Base-by-base conservation (phyloP, 2,888 invertebrate species). In the Dryobotodes eremita region DNA sequence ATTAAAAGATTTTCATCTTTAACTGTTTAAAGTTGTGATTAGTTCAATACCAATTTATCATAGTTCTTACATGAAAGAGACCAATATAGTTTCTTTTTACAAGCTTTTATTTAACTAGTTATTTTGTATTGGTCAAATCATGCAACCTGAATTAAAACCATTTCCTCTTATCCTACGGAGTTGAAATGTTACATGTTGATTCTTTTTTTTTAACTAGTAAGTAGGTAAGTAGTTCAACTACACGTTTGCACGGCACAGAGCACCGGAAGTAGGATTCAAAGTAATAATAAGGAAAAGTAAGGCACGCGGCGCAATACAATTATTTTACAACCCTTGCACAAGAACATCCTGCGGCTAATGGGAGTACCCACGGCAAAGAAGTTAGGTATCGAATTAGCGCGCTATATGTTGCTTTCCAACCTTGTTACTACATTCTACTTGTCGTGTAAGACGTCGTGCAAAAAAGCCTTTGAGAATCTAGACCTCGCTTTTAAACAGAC, bases 331-430 rank as follows among this genome's bases (percentile, higher is more conserved):
- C 31, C 48, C 62, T 66, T 46, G 50, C 62, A 46, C 71, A 5
- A 46, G 46, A 48, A 61, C 36, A 55, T 46, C 53, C 20, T n/a
- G 57, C n/a, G 46, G 17, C 62, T 71, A 75, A 68, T 59, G 68
- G 62, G 46, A 74, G 71, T 71, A 71, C 36, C 59, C 55, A 26
- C 61, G 36, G 17, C 61, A 77, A 73, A 73, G 31, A 73, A 76
- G 31, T 76, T 73, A 42, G 42, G 42, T 42, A 86, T 71, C 50
- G 72, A 74, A 83, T 77, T 68, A 77, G 17, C 36, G 46, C 15
- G 42, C 31, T 36, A 61, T 26, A 72, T 26, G 31, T 61, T 50
- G 57, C 65, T 36, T 50, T 61, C 36, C 71, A 3, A 64, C 46
- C 31, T 66, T 73, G 57, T 64, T 77, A 69, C 69, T 69, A 46